Evolutionary conservation across 2,888 invertebrate genomes (phyloP), one percentile per base, ranked within the genome.

Genomic region (Troides helena): DNA sequence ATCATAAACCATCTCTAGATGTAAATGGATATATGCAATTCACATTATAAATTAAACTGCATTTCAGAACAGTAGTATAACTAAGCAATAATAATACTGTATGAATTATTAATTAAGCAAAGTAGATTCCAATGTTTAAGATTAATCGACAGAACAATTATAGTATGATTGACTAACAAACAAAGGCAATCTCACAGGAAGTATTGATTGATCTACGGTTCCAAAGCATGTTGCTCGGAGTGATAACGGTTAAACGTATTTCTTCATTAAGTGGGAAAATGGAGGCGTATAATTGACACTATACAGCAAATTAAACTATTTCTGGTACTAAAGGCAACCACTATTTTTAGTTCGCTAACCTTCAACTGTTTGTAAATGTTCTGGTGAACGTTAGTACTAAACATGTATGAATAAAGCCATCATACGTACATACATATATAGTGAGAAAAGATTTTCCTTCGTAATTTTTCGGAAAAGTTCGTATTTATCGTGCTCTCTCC

Each of bases 191-290:
- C 59, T 68, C 62, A 7, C 46, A 36, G 56, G 66, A 53, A 58
- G 36, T 65, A 62, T 66, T 63, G 63, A 67, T 65, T 60, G 64
- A 60, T 64, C 30, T 46, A 65, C n/a, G 59, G 43, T 61, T 62
- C n/a, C n/a, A 67, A 67, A 59, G 62, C 70, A 43, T 63, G 53
- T 30, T 30, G 62, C 18, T 36, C 53, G 50, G 43, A 60, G 62
- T 65, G 65, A 62, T 57, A 66, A 57, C 58, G 59, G 25, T 30
- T 58, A 66, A 66, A 59, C 59, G 59, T 70, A 64, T 64, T 67
- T 70, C 70, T 70, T 67, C 70, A 70, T 70, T 70, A 70, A 61
- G 63, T 53, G 30, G 30, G 60, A 43, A 60, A 64, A 67, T 57
- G 61, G 64, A 65, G 43, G 59, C 61, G 46, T 57, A 57, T 65